Conservation (phyloP, 2,888 invertebrate species). For the Drosophila nr. perissopoda region DNA sequence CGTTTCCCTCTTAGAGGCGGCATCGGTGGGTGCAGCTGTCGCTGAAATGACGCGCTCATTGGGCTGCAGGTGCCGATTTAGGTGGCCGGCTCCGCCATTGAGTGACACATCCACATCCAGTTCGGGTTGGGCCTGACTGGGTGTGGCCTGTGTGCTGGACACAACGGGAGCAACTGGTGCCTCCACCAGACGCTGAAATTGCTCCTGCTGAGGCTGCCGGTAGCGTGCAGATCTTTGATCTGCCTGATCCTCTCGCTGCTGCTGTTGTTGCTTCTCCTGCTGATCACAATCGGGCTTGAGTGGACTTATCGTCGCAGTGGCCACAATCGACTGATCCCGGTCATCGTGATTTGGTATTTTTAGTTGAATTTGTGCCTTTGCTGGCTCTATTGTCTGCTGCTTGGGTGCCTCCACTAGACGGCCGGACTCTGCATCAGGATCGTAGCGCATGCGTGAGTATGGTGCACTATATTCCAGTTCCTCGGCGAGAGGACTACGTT, state of each 20-base stretch:
- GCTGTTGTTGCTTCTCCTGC: conserved; percentile 26
- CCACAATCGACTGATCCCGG: conserved; percentile 61
- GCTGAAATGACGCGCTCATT: conserved; percentile 87
- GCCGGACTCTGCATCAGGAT: conserved; percentile 57
- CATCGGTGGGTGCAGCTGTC: conserved; percentile 86
- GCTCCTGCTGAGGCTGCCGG: conserved; percentile 77
- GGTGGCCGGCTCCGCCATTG: conserved; percentile 84
- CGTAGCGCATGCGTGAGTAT: conserved; percentile 79
- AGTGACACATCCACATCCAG: conserved; percentile 78
- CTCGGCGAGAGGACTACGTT: conserved; percentile 64
- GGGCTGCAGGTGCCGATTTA: conserved; percentile 80
- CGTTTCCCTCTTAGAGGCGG: conserved; percentile 86
- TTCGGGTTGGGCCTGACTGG: conserved; percentile 39
- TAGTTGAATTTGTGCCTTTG: conserved; percentile 76
- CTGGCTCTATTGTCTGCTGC: conserved; percentile 26
- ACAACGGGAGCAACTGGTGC: conserved; percentile 41
- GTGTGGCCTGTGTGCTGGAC: conserved; percentile 56
- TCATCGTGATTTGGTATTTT: conserved; percentile 71
- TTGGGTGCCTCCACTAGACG: conserved; percentile 50
- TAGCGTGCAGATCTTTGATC: conserved; percentile 34
- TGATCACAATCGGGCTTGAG: conserved; percentile 67
- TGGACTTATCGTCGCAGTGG: conserved; percentile 74
- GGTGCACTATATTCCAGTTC: conserved; percentile 80
- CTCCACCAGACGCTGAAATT: conserved; percentile 86
- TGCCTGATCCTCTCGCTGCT: conserved; percentile 8